These are phyloP conservation scores for Coccyzus lansbergi DNA, from an alignment of 2,797 vertebrate species.

Conservation along the genomic window DNA sequence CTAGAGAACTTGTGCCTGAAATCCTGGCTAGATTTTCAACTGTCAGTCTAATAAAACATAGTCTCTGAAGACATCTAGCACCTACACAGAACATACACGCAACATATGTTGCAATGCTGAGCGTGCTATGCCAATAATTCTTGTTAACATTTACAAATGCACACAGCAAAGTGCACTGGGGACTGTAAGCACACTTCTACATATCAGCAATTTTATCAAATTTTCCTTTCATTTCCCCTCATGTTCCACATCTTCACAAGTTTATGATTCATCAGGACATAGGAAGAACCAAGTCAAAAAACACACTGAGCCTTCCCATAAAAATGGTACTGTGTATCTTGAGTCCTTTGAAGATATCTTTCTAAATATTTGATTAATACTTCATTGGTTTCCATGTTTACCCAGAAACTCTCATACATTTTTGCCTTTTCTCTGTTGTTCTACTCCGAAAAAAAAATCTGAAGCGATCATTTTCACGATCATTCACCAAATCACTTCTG, in stretches of 20 bases:
- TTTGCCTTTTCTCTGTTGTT: background rate
- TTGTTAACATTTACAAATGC: background rate
- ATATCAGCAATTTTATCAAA: background rate
- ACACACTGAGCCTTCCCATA: background rate
- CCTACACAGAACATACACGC: background rate
- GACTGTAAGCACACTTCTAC: background rate
- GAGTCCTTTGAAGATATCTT: slow-evolving; percentile 6
- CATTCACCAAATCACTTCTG: slow-evolving; percentile 36
- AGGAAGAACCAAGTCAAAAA: background rate
- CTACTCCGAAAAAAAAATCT: slow-evolving; percentile 18
- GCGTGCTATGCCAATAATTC: background rate
- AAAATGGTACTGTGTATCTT: background rate
- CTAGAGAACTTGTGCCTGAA: background rate
- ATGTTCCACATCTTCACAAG: background rate
- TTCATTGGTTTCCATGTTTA: background rate
- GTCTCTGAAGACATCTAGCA: background rate
- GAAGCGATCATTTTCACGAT: slow-evolving; percentile 19
- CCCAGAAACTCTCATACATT: background rate
- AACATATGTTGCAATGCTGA: background rate
- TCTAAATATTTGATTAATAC: background rate
- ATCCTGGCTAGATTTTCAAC: background rate
- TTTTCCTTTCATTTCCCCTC: background rate
- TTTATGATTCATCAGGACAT: background rate
- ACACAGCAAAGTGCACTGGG: background rate
- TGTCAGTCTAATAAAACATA: background rate